These are phyloP conservation scores for Idaea straminata DNA, from an alignment of 2,888 invertebrate species.

Conservation along the genomic window DNA sequence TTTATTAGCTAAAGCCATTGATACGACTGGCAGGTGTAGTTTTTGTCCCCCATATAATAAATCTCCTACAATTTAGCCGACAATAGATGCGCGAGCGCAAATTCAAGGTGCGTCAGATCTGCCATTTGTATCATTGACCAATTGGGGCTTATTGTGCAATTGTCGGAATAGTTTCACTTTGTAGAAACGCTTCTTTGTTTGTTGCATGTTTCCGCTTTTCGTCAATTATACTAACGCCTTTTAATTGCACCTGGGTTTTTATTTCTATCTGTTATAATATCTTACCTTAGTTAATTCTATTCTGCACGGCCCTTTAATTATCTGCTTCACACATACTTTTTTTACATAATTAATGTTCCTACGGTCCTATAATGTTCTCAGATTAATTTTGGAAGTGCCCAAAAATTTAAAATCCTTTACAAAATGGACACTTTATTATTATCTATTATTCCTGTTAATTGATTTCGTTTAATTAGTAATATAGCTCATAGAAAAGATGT, in stretches of 20 bases:
- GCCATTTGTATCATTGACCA: conserved; percentile 31
- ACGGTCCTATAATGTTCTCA: too few species aligned
- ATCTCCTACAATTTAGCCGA: conserved; percentile 45
- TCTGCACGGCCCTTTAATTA: too few species aligned
- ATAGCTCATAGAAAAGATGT: too few species aligned
- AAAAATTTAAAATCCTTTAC: too few species aligned
- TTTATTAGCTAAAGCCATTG: conserved; percentile 14
- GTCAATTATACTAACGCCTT: neutral
- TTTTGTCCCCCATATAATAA: conserved; percentile 39
- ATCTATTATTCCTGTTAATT: too few species aligned
- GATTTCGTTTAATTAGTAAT: too few species aligned
- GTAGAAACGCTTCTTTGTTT: conserved; percentile 23
- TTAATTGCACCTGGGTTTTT: neutral
- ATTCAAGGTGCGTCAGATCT: conserved; percentile 38
- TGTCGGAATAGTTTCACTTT: conserved; percentile 33
- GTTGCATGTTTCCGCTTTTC: conserved; percentile 8
- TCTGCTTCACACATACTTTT: too few species aligned
- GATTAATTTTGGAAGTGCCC: too few species aligned
- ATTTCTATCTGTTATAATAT: neutral
- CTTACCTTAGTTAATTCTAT: neutral
- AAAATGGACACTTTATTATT: too few species aligned
- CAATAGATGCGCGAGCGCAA: conserved; percentile 46
- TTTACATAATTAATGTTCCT: too few species aligned
- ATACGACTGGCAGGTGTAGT: conserved; percentile 40
- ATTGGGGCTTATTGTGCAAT: conserved; percentile 37